phyloP scores from a whole-genome alignment of 2,888 invertebrate species.

The Abrostola triplasia region DNA sequence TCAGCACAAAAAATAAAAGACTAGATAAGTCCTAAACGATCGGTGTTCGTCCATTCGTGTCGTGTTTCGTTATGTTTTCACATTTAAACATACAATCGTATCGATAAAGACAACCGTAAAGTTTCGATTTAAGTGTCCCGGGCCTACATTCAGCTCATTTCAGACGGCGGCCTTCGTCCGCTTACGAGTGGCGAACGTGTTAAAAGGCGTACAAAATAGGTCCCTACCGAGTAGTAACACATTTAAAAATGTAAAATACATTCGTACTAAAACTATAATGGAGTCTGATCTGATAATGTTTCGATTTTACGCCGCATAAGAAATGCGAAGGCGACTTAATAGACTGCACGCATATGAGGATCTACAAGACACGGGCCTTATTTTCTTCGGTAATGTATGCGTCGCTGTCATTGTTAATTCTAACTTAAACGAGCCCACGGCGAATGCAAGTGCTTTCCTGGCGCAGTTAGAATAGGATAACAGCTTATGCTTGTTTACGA shows the following conservation, averaged over 20 bases:
- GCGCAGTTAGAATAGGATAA: conserved; percentile 45
- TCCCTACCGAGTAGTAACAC: conserved; percentile 57
- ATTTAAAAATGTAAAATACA: conserved; percentile 70
- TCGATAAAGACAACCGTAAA: conserved; percentile 81
- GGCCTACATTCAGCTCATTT: conserved; percentile 68
- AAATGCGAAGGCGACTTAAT: conserved; percentile 59
- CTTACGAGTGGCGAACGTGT: conserved; percentile 58
- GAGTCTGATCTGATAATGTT: conserved; percentile 66
- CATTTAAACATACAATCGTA: conserved; percentile 71
- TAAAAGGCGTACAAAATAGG: conserved; percentile 66
- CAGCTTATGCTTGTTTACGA: conserved; percentile 49
- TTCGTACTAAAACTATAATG: conserved; percentile 70
- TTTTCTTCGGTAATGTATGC: conserved; percentile 50
- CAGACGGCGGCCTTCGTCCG: conserved; percentile 60
- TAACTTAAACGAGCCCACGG: conserved; percentile 53
- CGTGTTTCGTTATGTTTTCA: conserved; percentile 67
- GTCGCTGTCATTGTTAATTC: conserved; percentile 59
- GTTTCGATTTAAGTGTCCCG: conserved; percentile 75
- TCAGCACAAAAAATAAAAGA: conserved; percentile 64
- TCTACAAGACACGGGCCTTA: conserved; percentile 38
- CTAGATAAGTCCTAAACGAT: conserved; percentile 71
- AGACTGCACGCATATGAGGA: conserved; percentile 45
- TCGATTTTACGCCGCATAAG: conserved; percentile 61
- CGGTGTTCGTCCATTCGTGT: conserved; percentile 64
- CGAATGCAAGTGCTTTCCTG: conserved; percentile 28